Percentiles rank a stretch among this genome's conserved stretches.
These are phyloP conservation scores for Nowickia ferox DNA, from an alignment of 2,888 invertebrate species.

Conservation along the genomic window DNA sequence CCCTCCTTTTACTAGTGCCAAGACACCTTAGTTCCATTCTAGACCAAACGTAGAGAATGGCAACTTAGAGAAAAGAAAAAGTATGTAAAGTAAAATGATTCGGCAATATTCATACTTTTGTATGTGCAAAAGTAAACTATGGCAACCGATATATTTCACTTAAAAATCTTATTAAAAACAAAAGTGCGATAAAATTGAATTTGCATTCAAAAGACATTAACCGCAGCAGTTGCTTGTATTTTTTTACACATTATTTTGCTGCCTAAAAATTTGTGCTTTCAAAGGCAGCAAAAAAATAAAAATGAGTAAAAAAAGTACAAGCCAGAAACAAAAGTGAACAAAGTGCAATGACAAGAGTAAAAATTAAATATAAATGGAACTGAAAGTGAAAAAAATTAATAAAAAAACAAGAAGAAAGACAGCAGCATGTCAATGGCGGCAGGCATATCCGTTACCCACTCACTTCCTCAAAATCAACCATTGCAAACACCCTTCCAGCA, in stretches of 20 bases:
- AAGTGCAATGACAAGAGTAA: constrained; percentile 74
- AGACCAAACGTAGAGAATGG: neutral
- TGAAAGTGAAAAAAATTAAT: constrained; percentile 75
- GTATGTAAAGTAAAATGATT: constrained; percentile 35
- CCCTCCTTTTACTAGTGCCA: constrained; percentile 27
- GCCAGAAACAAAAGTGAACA: constrained; percentile 49
- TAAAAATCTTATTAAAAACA: constrained; percentile 80
- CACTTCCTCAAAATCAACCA: constrained; percentile 27
- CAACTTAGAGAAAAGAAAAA: neutral
- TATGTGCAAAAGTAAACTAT: constrained; percentile 35
- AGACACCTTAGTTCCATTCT: constrained; percentile 33
- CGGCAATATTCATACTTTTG: constrained; percentile 41
- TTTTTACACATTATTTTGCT: constrained; percentile 57
- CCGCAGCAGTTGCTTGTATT: constrained; percentile 80
- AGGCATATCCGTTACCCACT: constrained; percentile 64
- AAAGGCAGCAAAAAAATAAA: constrained; percentile 43
- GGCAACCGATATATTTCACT: constrained; percentile 66
- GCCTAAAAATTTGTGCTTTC: constrained; percentile 57
- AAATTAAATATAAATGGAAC: constrained; percentile 77
- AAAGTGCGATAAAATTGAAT: constrained; percentile 80
- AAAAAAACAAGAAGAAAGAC: constrained; percentile 74
- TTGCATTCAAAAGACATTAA: constrained; percentile 82
- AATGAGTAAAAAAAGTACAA: constrained; percentile 55
- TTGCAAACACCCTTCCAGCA: constrained; percentile 23
- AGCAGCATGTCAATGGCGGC: constrained; percentile 69